A percentile compares a stretch with the other conserved stretches of the same genome.
Conservation (phyloP, 2,797 vertebrate genomes). For the Aphelocoma californica region DNA sequence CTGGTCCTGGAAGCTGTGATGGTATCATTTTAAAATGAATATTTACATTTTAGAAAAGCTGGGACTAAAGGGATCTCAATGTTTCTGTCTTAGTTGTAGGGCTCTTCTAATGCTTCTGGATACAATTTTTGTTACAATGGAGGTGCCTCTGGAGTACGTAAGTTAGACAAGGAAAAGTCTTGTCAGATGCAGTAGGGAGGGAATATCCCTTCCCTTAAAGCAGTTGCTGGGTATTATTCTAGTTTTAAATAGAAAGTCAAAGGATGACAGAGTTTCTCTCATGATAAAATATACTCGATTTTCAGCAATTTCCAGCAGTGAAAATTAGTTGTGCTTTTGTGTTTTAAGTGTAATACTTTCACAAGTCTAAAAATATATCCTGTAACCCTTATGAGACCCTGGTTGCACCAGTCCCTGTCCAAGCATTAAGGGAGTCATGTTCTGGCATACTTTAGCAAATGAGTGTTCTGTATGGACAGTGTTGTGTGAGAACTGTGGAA, state of each 20-base stretch:
- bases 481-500: background rate
- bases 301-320: background rate
- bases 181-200: background rate
- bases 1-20: constrained; percentile 12
- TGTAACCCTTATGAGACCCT: background rate
- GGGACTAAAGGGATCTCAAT: background rate
- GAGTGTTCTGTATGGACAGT: background rate
- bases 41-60: background rate
- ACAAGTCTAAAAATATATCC: background rate
- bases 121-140: background rate
- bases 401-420: background rate
- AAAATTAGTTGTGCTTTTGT: background rate
- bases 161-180: background rate
- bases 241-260: background rate
- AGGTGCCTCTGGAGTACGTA: background rate
- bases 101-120: background rate
- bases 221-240: background rate
- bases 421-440: background rate
- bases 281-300: background rate
- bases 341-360: background rate
- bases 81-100: background rate
- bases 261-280: background rate
- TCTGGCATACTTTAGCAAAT: background rate
- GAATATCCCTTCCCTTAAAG: background rate
- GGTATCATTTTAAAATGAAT: background rate